These are phyloP conservation scores for Illadopsis cleaveri DNA, from an alignment of 2,113 vertebrate genomes.

Conservation along the genomic window DNA sequence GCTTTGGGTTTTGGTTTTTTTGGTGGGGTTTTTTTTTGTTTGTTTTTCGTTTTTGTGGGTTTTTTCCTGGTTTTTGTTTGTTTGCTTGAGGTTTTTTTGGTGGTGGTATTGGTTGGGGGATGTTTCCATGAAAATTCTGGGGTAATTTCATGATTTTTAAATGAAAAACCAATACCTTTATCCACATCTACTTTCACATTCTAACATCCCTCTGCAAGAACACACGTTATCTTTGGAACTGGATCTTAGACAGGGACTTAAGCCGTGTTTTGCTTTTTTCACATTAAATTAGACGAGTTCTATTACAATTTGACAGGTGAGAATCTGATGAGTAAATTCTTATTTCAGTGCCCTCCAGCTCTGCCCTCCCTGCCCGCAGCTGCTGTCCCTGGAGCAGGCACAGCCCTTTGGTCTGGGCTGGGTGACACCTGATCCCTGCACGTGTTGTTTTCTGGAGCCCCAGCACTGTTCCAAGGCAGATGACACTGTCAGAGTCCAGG, in stretches of 20 bases:
- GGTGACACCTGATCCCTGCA: background rate
- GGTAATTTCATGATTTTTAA: background rate
- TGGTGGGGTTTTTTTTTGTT: no score
- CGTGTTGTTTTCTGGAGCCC: background rate
- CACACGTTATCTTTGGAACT: rapidly evolving
- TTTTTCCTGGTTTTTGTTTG: background rate
- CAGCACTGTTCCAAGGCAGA: background rate
- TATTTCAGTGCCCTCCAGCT: background rate
- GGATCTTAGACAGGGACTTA: rapidly evolving
- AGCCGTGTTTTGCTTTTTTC: no score
- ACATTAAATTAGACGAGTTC: background rate
- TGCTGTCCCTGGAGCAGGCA: background rate
- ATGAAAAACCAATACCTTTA: rapidly evolving
- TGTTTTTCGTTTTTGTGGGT: no score
- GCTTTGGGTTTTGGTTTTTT: no score
- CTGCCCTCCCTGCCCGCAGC: background rate
- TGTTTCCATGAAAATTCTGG: background rate
- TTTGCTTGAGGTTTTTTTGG: background rate
- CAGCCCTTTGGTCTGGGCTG: background rate
- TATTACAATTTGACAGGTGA: rapidly evolving
- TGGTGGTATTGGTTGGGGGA: background rate
- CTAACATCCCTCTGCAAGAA: background rate
- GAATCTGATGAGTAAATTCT: background rate
- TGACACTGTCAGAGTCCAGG: no score
- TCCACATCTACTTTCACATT: no score